phyloP scores from a whole-genome alignment of 1,140 invertebrate species.

The Medauroidea extradentata region DNA sequence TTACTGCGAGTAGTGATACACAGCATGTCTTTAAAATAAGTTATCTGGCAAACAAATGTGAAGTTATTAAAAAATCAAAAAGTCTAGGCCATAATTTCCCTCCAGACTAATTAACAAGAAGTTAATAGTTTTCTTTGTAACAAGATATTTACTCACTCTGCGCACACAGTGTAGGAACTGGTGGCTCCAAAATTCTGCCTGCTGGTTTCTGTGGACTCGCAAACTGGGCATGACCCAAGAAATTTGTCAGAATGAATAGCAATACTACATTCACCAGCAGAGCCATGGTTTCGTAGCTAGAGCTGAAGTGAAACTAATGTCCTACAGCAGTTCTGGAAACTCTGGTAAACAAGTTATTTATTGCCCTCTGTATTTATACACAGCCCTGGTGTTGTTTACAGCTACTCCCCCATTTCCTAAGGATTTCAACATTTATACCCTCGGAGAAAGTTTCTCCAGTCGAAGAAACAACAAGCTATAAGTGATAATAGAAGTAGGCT shows the following conservation, averaged over 20 bases:
- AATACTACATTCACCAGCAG: background rate
- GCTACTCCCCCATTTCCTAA: conserved; percentile 28
- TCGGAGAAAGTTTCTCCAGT: conserved; percentile 1
- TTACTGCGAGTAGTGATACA: too few species aligned
- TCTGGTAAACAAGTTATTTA: too few species aligned
- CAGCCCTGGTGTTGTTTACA: conserved; percentile 23
- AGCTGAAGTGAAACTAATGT: too few species aligned
- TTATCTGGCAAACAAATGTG: too few species aligned
- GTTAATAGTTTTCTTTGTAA: background rate
- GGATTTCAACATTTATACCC: conserved; percentile 42
- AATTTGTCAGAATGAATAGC: conserved; percentile 18
- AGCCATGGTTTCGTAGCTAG: too few species aligned
- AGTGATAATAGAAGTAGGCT: too few species aligned
- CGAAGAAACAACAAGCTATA: too few species aligned
- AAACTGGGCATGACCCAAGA: conserved; percentile 38
- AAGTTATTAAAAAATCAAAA: too few species aligned
- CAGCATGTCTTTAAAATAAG: too few species aligned
- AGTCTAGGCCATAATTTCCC: too few species aligned
- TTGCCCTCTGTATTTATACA: background rate
- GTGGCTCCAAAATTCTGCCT: conserved; percentile 63
- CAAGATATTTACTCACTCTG: conserved; percentile 46
- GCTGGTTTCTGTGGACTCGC: conserved; percentile 53
- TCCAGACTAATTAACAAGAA: too few species aligned
- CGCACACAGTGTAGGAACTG: conserved; percentile 65
- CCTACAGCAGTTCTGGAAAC: too few species aligned